A percentile compares a stretch with the other conserved stretches of the same genome.
Conservation (phyloP, 2,797 vertebrate genomes). For the Siniperca undulata region DNA sequence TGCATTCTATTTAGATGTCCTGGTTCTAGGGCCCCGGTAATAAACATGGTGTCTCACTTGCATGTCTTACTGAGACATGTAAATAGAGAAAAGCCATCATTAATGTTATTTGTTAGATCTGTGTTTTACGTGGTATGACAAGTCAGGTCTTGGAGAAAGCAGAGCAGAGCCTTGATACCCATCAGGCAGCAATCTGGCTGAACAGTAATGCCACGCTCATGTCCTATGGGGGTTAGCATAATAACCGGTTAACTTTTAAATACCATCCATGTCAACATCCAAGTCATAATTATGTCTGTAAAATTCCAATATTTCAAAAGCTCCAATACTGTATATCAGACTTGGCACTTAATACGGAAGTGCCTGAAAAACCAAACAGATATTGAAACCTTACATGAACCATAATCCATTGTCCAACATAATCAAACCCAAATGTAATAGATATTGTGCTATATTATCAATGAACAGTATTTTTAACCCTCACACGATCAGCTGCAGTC, state of each 20-base stretch:
- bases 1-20: neutral
- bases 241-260: slow-evolving; percentile 34
- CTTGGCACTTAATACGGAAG: neutral
- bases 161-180: neutral
- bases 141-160: neutral
- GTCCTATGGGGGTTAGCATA: slow-evolving; percentile 15
- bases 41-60: neutral
- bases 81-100: neutral
- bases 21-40: neutral
- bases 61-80: neutral
- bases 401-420: neutral
- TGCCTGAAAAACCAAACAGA: neutral
- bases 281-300: slow-evolving; percentile 33
- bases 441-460: neutral
- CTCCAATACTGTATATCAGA: neutral
- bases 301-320: slow-evolving; percentile 6
- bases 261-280: slow-evolving; percentile 24
- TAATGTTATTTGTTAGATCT: neutral
- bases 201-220: slow-evolving; percentile 24
- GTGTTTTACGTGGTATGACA: neutral
- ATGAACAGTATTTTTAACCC: neutral
- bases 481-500: neutral
- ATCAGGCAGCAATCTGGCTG: slow-evolving; percentile 14
- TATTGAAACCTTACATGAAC: neutral
- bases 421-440: neutral